These are phyloP conservation scores for Ginglymostoma cirratum DNA, from an alignment of 2,113 vertebrate species.

Conservation along the genomic window DNA sequence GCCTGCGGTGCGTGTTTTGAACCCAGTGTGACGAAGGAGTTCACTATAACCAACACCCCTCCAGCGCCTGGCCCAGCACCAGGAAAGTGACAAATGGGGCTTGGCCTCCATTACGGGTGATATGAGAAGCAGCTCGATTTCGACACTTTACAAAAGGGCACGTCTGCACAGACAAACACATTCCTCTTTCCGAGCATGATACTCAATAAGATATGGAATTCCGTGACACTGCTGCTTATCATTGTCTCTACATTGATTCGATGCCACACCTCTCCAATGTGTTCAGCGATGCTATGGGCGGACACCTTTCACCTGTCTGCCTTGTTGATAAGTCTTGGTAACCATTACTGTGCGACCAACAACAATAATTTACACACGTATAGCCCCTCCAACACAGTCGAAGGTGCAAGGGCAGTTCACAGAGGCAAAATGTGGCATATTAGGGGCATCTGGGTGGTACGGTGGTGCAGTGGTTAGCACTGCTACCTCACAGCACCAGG, in stretches of 20 bases:
- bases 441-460: no score
- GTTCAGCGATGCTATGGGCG: background rate
- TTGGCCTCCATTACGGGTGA: background rate
- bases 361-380: no score
- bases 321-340: background rate
- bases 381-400: no score
- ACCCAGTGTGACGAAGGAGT: background rate
- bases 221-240: background rate
- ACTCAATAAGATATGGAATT: background rate
- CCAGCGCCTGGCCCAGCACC: background rate
- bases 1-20: background rate
- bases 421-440: no score
- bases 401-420: no score
- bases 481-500: no score
- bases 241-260: background rate
- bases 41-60: background rate
- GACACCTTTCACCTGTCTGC: background rate
- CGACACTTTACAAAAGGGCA: background rate
- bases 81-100: background rate
- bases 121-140: background rate
- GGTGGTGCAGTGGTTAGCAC: no score
- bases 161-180: background rate
- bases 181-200: background rate
- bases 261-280: background rate
- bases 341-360: background rate